phyloP scores from a whole-genome alignment of 2,888 invertebrate genomes.

The Phyllotreta striolata region DNA sequence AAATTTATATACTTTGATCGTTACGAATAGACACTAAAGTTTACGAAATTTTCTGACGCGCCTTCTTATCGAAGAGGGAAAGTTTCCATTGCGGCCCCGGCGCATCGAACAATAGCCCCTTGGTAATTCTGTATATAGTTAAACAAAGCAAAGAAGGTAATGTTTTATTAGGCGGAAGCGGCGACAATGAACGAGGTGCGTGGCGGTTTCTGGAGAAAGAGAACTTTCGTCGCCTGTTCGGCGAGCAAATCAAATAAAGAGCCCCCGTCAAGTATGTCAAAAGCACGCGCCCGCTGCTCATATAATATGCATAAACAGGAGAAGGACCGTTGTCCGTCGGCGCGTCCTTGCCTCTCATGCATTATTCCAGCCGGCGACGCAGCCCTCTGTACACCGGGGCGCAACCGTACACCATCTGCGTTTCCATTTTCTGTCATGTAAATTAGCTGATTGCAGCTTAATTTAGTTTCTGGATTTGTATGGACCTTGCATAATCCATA shows the following conservation, averaged over 20 bases:
- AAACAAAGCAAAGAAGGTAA: slow-evolving; percentile 32
- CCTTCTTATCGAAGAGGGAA: not conserved
- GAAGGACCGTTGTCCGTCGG: slow-evolving; percentile 50
- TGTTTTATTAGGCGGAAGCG: slow-evolving; percentile 31
- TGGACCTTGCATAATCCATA: slow-evolving; percentile 49
- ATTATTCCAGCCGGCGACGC: slow-evolving; percentile 51
- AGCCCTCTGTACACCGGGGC: too few relatives aligned
- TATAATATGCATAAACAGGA: slow-evolving; percentile 56
- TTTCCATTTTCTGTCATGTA: slow-evolving; percentile 49
- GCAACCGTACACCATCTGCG: slow-evolving; percentile 47
- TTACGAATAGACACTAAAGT: too few relatives aligned
- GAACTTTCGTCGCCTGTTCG: slow-evolving; percentile 43
- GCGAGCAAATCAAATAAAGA: slow-evolving; percentile 49
- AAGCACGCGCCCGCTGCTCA: slow-evolving; percentile 52
- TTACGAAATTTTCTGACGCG: too few relatives aligned
- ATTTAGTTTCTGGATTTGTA: slow-evolving; percentile 52
- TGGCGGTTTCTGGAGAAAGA: slow-evolving; percentile 34
- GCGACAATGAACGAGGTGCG: slow-evolving; percentile 37
- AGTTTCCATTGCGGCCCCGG: not conserved
- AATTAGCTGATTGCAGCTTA: slow-evolving; percentile 52
- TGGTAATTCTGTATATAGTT: slow-evolving; percentile 28
- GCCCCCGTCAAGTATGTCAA: slow-evolving; percentile 49
- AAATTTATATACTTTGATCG: too few relatives aligned
- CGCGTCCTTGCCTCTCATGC: slow-evolving; percentile 53
- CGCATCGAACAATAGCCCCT: slow-evolving; percentile 26